Conservation (phyloP, 2,797 vertebrate species). For the Picus viridis region DNA sequence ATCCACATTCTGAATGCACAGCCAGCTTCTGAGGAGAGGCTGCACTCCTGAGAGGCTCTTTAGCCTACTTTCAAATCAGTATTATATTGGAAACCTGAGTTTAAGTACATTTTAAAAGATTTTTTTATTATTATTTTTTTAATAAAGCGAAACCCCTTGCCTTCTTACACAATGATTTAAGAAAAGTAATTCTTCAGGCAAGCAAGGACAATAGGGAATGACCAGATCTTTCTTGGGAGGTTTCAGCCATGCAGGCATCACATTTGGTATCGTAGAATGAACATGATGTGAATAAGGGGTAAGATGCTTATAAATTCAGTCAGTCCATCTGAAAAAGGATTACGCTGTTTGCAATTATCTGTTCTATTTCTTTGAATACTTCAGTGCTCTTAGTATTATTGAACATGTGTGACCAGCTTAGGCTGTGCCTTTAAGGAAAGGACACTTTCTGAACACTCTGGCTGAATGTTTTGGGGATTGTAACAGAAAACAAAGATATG, state of each 20-base stretch:
- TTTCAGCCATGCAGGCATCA: background rate
- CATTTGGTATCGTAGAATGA: background rate
- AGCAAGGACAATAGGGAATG: background rate
- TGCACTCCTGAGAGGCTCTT: background rate
- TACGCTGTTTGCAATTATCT: background rate
- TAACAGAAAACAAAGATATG: too few species aligned
- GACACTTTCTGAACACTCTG: too few species aligned
- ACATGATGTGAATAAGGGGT: background rate
- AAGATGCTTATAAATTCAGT: background rate
- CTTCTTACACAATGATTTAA: background rate
- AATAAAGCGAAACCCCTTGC: background rate
- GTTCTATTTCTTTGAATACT: background rate
- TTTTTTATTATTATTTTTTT: too few species aligned
- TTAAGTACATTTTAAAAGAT: background rate
- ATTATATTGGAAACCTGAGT: constrained; percentile 10
- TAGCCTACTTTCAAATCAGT: background rate
- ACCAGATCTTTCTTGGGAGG: background rate
- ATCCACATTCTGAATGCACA: background rate
- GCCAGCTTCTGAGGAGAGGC: background rate
- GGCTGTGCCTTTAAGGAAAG: too few species aligned
- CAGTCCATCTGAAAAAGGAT: background rate
- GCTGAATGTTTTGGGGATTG: too few species aligned
- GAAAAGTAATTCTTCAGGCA: constrained; percentile 1
- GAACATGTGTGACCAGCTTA: too few species aligned
- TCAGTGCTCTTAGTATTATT: background rate